A percentile compares a stretch with the other conserved stretches of the same genome.
phyloP scores from a whole-genome alignment of 2,797 vertebrate species.

The Pitangus sulphuratus region DNA sequence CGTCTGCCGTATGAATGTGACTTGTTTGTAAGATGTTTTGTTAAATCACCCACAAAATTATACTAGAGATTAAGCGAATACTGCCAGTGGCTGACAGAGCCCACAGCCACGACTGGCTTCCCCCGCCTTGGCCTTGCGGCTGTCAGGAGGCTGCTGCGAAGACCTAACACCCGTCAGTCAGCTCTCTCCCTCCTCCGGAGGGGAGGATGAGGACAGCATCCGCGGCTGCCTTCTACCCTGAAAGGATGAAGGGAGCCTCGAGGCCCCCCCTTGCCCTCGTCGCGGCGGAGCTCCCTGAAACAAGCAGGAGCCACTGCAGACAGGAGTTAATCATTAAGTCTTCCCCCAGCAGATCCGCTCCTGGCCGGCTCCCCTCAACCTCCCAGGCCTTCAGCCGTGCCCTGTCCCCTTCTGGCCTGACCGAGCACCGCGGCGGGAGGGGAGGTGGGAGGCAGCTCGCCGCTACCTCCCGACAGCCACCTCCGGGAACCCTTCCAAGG shows the following conservation, averaged over 20 bases:
- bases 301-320: neutral
- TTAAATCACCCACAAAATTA: neutral
- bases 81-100: fast-evolving
- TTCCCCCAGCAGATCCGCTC: conserved; percentile 62
- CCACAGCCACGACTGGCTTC: neutral
- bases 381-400: neutral
- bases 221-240: neutral
- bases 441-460: neutral
- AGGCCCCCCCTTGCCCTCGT: neutral
- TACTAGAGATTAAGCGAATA: fast-evolving
- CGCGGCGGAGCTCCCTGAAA: neutral
- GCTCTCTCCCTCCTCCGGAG: fast-evolving
- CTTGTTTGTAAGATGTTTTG: neutral
- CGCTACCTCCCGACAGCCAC: neutral
- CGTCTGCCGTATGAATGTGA: fast-evolving
- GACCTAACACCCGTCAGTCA: fast-evolving
- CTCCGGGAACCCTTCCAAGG: neutral
- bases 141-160: neutral
- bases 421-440: neutral
- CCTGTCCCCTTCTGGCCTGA: neutral
- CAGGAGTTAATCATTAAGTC: conserved; percentile 87
- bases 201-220: neutral
- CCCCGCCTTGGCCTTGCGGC: fast-evolving
- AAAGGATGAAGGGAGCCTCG: neutral
- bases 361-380: neutral